phyloP scores from a whole-genome alignment of 2,797 vertebrate species.

The Silurus aristotelis region DNA sequence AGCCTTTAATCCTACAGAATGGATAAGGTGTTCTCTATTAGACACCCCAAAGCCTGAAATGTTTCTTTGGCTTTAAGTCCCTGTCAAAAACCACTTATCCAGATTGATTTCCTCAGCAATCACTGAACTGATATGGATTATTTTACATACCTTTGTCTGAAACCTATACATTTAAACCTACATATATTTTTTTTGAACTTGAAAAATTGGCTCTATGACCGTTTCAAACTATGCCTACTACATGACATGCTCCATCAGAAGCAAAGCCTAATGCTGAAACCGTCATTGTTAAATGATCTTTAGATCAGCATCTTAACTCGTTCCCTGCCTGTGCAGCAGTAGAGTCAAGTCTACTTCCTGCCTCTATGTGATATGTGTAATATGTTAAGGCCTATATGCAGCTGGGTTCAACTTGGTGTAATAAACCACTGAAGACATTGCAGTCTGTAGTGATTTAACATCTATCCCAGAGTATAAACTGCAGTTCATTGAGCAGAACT shows the following conservation, averaged over 20 bases:
- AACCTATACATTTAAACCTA: conserved; percentile 1
- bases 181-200: conserved; percentile 2
- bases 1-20: conserved; percentile 13
- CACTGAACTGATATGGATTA: background rate
- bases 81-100: conserved; percentile 52
- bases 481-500: conserved; percentile 1
- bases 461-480: conserved; percentile 46
- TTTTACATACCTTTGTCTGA: conserved; percentile 2
- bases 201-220: conserved; percentile 57
- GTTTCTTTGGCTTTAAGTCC: conserved; percentile 77
- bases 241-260: conserved; percentile 75
- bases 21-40: conserved; percentile 70
- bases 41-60: conserved; percentile 69
- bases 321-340: conserved; percentile 63
- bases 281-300: conserved; percentile 75
- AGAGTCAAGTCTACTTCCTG: conserved; percentile 58
- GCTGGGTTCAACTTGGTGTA: conserved; percentile 43
- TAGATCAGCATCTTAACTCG: conserved; percentile 68
- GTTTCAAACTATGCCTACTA: conserved; percentile 78
- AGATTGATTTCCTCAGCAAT: background rate
- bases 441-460: conserved; percentile 50
- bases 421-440: conserved; percentile 51
- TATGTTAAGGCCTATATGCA: conserved; percentile 63
- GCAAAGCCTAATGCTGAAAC: conserved; percentile 61
- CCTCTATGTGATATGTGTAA: conserved; percentile 45